A percentile compares a stretch with the other conserved stretches of the same genome.
phyloP scores from a whole-genome alignment of 2,888 invertebrate genomes.

The Apotomis capreana region DNA sequence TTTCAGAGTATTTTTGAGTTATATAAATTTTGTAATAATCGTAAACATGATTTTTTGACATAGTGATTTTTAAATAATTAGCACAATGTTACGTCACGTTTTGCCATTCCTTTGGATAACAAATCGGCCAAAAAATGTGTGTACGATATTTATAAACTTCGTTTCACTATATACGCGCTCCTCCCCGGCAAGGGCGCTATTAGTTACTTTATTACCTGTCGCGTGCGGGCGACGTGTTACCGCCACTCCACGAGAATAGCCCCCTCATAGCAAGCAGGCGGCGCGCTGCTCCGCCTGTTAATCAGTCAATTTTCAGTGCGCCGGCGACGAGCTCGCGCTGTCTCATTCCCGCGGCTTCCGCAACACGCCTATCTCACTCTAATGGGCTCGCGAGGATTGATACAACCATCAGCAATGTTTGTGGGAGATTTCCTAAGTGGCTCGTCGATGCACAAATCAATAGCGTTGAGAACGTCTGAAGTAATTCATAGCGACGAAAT shows the following conservation, averaged over 20 bases:
- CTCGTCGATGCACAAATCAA: conserved; percentile 9
- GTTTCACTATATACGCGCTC: conserved; percentile 1
- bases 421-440: conserved; percentile 27
- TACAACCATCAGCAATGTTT: conserved; percentile 17
- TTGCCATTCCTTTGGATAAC: no score
- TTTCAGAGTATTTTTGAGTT: no score
- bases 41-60: no score
- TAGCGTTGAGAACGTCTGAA: conserved; percentile 1
- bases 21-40: no score
- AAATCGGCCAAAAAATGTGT: background rate
- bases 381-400: conserved; percentile 30
- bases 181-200: background rate
- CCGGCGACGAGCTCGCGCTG: background rate
- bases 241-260: background rate
- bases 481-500: background rate
- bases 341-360: conserved; percentile 2
- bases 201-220: background rate
- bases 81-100: no score
- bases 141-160: background rate
- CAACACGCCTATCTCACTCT: conserved; percentile 12
- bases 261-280: conserved; percentile 2
- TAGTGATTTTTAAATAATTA: no score
- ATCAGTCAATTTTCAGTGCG: conserved; percentile 15
- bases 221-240: background rate
- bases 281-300: conserved; percentile 25